A percentile compares a stretch with the other conserved stretches of the same genome.
These are phyloP conservation scores for Gasterosteus nipponicus DNA, from an alignment of 2,113 vertebrate genomes.

Conservation along the genomic window DNA sequence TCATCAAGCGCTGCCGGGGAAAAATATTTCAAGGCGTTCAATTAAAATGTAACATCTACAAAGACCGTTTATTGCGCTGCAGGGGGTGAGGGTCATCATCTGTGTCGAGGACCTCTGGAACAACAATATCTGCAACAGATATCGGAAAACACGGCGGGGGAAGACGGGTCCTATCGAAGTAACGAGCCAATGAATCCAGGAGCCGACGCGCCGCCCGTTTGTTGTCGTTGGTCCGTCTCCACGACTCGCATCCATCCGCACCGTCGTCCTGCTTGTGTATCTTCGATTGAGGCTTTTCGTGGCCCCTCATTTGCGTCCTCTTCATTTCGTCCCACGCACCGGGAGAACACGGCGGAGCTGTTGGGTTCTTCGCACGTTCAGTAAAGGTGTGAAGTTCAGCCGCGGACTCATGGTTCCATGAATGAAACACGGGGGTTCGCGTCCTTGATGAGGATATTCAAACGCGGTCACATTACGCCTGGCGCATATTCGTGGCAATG, in stretches of 20 bases:
- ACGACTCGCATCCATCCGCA: no score
- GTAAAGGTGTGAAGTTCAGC: background rate
- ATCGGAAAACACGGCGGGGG: background rate
- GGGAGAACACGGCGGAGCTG: no score
- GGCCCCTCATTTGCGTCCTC: no score
- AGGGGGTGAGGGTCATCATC: background rate
- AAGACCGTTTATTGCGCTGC: slow-evolving; percentile 11
- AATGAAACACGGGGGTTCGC: background rate
- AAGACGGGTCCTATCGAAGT: background rate
- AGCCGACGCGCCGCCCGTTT: background rate
- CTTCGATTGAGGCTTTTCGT: no score
- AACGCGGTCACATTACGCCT: no score
- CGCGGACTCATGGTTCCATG: background rate
- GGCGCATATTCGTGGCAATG: background rate
- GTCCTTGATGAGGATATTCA: background rate
- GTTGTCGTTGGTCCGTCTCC: no score
- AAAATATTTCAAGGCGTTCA: slow-evolving; percentile 6
- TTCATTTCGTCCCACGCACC: no score
- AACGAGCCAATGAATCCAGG: slow-evolving; percentile 19
- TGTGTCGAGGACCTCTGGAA: background rate
- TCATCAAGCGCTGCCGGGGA: background rate
- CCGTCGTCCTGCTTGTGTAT: no score
- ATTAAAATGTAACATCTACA: slow-evolving; percentile 21
- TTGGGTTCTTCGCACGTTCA: no score
- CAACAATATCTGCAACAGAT: background rate